These are phyloP conservation scores for Mimumesa dahlbomi DNA, from an alignment of 2,888 invertebrate species.

Conservation along the genomic window DNA sequence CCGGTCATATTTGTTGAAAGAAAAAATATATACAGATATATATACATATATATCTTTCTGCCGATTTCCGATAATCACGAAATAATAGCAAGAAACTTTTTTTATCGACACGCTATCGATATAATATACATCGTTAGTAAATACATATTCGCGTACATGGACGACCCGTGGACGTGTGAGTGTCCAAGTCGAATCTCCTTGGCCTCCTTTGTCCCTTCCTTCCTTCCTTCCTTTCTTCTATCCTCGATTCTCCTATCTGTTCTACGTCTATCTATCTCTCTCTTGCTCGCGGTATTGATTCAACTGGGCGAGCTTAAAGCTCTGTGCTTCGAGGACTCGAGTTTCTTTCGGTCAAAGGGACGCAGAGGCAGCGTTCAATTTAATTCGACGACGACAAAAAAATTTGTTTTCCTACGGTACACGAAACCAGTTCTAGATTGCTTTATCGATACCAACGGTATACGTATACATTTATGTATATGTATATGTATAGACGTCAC, in stretches of 20 bases:
- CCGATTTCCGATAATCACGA: conserved; percentile 36
- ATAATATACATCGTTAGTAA: neutral
- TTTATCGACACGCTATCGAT: conserved; percentile 51
- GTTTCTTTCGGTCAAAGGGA: conserved; percentile 49
- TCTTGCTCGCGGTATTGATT: conserved; percentile 55
- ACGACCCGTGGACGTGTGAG: neutral
- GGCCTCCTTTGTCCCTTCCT: conserved; percentile 68
- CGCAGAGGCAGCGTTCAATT: conserved; percentile 3
- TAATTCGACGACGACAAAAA: conserved; percentile 7
- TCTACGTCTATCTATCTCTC: conserved; percentile 35
- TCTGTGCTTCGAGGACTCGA: conserved; percentile 30
- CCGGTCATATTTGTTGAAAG: conserved; percentile 67
- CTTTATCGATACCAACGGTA: too few species aligned
- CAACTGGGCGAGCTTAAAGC: conserved; percentile 57
- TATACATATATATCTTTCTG: too few species aligned
- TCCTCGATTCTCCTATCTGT: conserved; percentile 51
- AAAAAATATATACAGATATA: conserved; percentile 16
- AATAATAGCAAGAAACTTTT: conserved; percentile 34
- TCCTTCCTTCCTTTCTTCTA: conserved; percentile 52
- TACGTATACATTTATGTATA: too few species aligned
- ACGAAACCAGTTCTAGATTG: too few species aligned
- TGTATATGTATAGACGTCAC: too few species aligned
- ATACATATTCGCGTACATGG: conserved; percentile 5
- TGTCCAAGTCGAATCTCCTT: conserved; percentile 70
- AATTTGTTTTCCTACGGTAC: too few species aligned